Conservation (phyloP, 2,888 invertebrate genomes). For the Hipparchia semele region DNA sequence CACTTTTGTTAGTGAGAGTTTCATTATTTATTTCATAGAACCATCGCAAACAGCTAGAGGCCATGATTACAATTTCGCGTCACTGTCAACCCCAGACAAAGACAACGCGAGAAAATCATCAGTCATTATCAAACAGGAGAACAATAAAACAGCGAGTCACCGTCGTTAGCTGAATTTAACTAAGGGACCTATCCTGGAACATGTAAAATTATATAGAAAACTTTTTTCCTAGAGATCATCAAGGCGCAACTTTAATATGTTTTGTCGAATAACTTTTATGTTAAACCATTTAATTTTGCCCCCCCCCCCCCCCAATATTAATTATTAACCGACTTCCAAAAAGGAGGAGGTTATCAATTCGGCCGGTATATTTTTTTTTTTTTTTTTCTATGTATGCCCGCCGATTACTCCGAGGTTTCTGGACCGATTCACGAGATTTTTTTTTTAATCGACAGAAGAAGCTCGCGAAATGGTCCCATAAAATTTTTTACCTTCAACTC, state of each 20-base stretch:
- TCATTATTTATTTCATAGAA: constrained; percentile 45
- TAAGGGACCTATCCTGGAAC: constrained; percentile 50
- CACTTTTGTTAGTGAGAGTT: constrained; percentile 42
- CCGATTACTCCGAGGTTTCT: no score
- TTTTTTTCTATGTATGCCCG: no score
- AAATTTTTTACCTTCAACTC: no score
- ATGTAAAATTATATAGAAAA: constrained; percentile 1
- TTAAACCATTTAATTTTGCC: no score
- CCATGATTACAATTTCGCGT: constrained; percentile 78
- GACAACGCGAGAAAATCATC: constrained; percentile 75
- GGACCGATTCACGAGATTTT: no score
- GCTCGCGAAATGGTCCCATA: no score
- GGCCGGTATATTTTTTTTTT: no score
- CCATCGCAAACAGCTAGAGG: constrained; percentile 43
- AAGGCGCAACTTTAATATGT: background rate
- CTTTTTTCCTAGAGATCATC: background rate
- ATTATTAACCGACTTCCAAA: no score
- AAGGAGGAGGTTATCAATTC: no score
- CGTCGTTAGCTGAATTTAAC: constrained; percentile 74
- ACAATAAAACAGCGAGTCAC: constrained; percentile 76
- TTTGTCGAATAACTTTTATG: no score
- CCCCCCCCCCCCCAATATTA: no score
- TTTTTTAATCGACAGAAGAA: no score
- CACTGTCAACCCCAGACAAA: constrained; percentile 75
- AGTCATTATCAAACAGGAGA: constrained; percentile 76